A percentile compares a stretch with the other conserved stretches of the same genome.
phyloP scores from a whole-genome alignment of 2,113 vertebrate genomes.

The Leucopsar rothschildi region DNA sequence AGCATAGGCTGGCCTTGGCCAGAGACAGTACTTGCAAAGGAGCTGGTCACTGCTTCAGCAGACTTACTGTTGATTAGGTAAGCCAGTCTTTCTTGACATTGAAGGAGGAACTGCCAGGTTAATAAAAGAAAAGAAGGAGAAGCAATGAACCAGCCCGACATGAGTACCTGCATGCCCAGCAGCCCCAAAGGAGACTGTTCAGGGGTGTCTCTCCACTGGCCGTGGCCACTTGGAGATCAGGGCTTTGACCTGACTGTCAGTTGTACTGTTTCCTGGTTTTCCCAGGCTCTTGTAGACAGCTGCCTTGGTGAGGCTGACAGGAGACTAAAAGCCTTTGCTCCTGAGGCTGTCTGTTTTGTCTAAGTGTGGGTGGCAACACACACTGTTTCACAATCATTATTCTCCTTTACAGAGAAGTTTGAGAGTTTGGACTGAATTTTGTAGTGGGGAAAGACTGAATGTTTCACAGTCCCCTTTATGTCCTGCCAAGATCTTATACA shows the following conservation, averaged over 20 bases:
- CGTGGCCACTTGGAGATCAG: not conserved
- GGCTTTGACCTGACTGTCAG: not conserved
- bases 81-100: not conserved
- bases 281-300: not conserved
- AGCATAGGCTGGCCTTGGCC: not conserved
- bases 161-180: fast-evolving
- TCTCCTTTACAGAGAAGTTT: not conserved
- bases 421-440: not conserved
- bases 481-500: not conserved
- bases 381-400: not conserved
- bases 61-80: not conserved
- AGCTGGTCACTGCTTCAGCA: not conserved
- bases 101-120: not conserved
- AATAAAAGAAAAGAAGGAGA: not conserved
- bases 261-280: not conserved
- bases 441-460: not conserved
- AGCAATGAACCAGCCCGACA: not conserved
- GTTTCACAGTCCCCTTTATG: not conserved
- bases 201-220: not conserved
- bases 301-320: not conserved
- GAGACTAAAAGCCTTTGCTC: not conserved
- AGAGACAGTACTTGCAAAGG: not conserved
- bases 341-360: not conserved
- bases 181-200: not conserved
- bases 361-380: not conserved